Evolutionary conservation across 2,888 invertebrate species (phyloP).

Genomic region (Sisyra terminalis): DNA sequence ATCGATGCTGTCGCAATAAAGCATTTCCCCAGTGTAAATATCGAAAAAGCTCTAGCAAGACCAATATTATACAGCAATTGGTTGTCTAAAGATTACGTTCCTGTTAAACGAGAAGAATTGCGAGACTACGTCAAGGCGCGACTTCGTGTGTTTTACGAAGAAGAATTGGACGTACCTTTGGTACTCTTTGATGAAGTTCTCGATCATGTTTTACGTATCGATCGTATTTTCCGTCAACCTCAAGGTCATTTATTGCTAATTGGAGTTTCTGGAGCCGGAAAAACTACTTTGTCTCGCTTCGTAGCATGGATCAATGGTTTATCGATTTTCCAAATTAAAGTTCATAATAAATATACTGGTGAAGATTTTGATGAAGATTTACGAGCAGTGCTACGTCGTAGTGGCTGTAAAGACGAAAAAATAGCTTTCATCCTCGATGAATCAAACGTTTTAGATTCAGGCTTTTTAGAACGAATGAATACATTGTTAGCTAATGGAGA

Average conservation of each 20-base stretch:
- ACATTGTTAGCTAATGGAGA: conserved; percentile 97
- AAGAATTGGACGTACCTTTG: conserved; percentile 94
- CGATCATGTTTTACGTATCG: conserved; percentile 95
- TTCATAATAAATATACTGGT: conserved; percentile 97
- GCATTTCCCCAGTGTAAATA: conserved; percentile 64
- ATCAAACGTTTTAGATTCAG: conserved; percentile 95
- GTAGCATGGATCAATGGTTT: conserved; percentile 99
- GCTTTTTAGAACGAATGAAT: conserved; percentile 98
- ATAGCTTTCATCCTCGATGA: conserved; percentile 99
- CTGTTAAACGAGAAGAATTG: conserved; percentile 87
- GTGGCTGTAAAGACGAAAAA: conserved; percentile 92
- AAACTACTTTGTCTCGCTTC: conserved; percentile 96
- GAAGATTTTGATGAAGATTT: conserved; percentile 99
- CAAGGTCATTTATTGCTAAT: conserved; percentile 96
- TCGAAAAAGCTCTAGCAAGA: conserved; percentile 68
- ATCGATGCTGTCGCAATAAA: conserved; percentile 84
- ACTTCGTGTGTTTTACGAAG: conserved; percentile 97
- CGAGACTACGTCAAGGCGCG: conserved; percentile 94
- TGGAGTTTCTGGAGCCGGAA: conserved; percentile 97
- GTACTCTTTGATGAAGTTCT: conserved; percentile 99
- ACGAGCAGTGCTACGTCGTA: conserved; percentile 68
- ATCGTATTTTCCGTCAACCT: conserved; percentile 97
- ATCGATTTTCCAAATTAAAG: conserved; percentile 97
- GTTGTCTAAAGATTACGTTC: conserved; percentile 95
- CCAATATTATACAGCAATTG: conserved; percentile 98